Evolutionary conservation across 2,797 vertebrate species (phyloP), one percentile per base, ranked within the genome.

Genomic region (Eulemur albifrons): DNA sequence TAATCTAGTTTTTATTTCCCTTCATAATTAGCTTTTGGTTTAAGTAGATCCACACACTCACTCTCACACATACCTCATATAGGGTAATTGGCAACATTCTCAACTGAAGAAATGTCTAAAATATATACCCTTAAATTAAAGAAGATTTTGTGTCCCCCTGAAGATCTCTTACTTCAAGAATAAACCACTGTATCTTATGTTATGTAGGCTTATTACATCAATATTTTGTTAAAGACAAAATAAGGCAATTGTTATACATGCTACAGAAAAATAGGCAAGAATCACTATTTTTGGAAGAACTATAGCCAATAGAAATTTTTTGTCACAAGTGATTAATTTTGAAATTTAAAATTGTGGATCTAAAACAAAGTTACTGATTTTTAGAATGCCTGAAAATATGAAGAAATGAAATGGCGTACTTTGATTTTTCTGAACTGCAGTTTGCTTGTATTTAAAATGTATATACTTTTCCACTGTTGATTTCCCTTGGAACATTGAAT

Each of bases 381-480:
- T 61, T 61, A 83, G 65, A 32, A 59, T 86, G 40, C 52, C 23
- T 91, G 23, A 87, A 95, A 50, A 88, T 83, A 87, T 65, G 43
- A 87, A 95, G 57, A 85, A 81, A 85, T 73, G 11, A 88, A 92
- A 94, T 77, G 13, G 2, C 48, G 80, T 89, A 57, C 73, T 87
- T 97, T 95, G 35, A 88, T 95, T 93, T 93, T 93, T 76, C 43
- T 95, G 73, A 90, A 83, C 54, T 61, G 5, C 11, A 77, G 35
- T 90, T 76, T 94, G 67, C 77, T 88, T 90, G 20, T 86, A 89
- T 80, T 75, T 81, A 92, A 96, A 80, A 86, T 40, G 15, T 69
- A 91, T 86, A 84, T 54, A 32, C 0, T 84, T 54, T 93, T 76
- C 15, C 1, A 93, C 48, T 30, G 35, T 57, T 50, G 63, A 93